Conservation (phyloP, 1,140 invertebrate genomes). For the Megalonaias nervosa region DNA sequence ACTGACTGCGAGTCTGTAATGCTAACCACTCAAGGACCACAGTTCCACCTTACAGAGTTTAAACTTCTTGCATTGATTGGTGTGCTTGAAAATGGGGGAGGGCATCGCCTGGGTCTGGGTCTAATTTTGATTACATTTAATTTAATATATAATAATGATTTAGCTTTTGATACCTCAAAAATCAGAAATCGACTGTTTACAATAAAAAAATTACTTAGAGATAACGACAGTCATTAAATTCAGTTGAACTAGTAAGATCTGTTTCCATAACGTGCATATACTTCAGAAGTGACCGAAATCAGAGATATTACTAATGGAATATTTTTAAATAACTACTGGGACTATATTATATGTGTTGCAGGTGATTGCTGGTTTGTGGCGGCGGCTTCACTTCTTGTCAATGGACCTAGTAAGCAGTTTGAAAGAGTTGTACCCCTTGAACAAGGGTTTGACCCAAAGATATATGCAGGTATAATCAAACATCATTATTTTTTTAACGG, state of each 20-base stretch:
- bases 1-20: too few species aligned
- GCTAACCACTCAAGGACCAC: too few species aligned
- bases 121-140: too few species aligned
- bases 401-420: constrained; percentile 49
- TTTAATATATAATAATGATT: too few species aligned
- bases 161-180: too few species aligned
- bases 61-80: too few species aligned
- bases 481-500: too few species aligned
- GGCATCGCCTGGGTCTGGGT: too few species aligned
- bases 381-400: constrained; percentile 51
- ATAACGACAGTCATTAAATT: neutral
- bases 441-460: constrained; percentile 52
- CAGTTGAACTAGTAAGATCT: neutral
- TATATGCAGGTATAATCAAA: constrained; percentile 43
- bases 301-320: neutral
- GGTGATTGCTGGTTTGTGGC: constrained; percentile 66
- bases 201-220: neutral
- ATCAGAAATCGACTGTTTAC: too few species aligned
- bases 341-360: constrained; percentile 21
- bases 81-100: too few species aligned
- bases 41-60: too few species aligned
- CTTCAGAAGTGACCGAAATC: neutral
- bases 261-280: neutral
- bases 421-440: constrained; percentile 57
- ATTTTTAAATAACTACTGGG: neutral